phyloP scores from a whole-genome alignment of 23 tunicate genomes.

The Clavelina lepadiformis region DNA sequence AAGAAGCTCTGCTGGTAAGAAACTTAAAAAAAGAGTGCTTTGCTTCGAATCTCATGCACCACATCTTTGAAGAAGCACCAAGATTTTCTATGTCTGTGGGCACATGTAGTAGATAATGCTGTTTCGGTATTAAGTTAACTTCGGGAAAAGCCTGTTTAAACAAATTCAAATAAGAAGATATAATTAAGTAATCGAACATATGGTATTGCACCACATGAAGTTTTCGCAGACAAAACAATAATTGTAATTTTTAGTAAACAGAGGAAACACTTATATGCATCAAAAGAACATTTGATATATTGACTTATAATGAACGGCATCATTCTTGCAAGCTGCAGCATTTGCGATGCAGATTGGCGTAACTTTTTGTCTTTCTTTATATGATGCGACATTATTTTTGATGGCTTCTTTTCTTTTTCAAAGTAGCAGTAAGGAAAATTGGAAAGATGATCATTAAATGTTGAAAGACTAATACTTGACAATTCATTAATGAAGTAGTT shows the following conservation, averaged over 20 bases:
- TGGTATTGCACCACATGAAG: background rate
- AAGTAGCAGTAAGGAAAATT: conserved; percentile 10
- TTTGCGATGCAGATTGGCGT: conserved; percentile 21
- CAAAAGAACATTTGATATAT: conserved; percentile 2
- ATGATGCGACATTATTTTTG: conserved; percentile 5
- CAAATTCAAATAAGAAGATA: background rate
- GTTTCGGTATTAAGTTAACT: conserved; percentile 10
- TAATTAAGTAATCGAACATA: background rate
- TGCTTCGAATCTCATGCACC: conserved; percentile 8
- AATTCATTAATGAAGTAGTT: too few species aligned
- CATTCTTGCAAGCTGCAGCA: conserved; percentile 13
- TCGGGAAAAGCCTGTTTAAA: conserved; percentile 3
- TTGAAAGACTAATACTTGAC: background rate
- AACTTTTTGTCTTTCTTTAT: too few species aligned
- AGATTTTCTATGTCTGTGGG: background rate
- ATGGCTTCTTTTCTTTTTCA: background rate
- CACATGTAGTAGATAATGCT: background rate
- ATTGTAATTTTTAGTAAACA: conserved; percentile 6
- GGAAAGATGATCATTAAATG: conserved; percentile 4
- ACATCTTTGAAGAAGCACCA: background rate
- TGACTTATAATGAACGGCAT: conserved; percentile 10
- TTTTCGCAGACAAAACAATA: conserved; percentile 2
- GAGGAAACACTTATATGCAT: background rate
- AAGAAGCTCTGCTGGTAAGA: too few species aligned
- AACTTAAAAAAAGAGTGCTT: too few species aligned